Conservation (phyloP, 2,797 vertebrate species). For the Sebastes aleutianus region DNA sequence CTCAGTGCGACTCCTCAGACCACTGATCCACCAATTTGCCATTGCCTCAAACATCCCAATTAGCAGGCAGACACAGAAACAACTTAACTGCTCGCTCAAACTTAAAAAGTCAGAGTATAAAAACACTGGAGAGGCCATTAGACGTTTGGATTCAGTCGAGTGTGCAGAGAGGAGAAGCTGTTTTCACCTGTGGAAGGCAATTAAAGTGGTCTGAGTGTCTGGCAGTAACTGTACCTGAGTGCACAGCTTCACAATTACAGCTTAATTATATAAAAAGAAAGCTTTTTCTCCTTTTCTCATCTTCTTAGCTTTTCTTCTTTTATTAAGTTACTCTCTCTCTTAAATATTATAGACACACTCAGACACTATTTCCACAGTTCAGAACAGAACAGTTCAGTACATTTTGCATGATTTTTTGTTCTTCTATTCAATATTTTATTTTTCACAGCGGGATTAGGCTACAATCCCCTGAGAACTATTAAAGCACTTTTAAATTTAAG, state of each 20-base stretch:
- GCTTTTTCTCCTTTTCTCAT: not conserved
- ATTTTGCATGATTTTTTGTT: not conserved
- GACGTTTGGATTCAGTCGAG: slow-evolving; percentile 26
- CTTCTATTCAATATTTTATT: not conserved
- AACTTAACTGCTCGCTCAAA: slow-evolving; percentile 33
- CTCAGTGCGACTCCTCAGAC: slow-evolving; percentile 13
- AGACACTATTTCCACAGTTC: not conserved
- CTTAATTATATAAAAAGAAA: slow-evolving; percentile 12
- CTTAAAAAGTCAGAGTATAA: slow-evolving; percentile 33
- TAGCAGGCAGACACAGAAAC: slow-evolving; percentile 39
- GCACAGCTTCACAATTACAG: slow-evolving; percentile 17
- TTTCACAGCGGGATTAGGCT: not conserved
- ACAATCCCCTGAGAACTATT: not conserved
- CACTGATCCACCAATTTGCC: slow-evolving; percentile 40
- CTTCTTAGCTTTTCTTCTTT: not conserved
- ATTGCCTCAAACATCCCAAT: slow-evolving; percentile 50
- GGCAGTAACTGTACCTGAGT: slow-evolving; percentile 24
- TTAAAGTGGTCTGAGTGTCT: slow-evolving; percentile 44
- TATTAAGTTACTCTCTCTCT: not conserved
- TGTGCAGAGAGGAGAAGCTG: slow-evolving; percentile 24
- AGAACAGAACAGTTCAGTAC: not conserved
- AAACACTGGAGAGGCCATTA: slow-evolving; percentile 43
- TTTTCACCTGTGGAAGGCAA: slow-evolving; percentile 41
- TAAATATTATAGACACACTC: not conserved
- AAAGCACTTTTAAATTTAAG: not conserved